These are phyloP conservation scores for Antechinus stuartii DNA, from an alignment of 2,113 vertebrate species.

Conservation along the genomic window DNA sequence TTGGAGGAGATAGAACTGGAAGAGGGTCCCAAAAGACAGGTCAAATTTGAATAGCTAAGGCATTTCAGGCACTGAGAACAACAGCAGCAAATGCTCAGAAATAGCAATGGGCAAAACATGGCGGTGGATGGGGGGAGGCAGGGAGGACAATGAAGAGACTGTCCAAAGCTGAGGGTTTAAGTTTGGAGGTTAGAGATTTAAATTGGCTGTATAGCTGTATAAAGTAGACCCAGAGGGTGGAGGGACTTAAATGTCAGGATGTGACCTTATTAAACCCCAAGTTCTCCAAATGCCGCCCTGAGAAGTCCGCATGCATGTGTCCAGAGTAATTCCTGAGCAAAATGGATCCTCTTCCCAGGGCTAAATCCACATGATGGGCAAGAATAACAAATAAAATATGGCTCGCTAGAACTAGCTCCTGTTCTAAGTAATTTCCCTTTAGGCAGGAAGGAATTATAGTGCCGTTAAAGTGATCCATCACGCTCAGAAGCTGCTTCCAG, in stretches of 20 bases:
- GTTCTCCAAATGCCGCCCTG: too few species aligned
- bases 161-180: not conserved
- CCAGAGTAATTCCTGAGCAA: not conserved
- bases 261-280: not conserved
- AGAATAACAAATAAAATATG: conserved; percentile 51
- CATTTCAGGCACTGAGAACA: not conserved
- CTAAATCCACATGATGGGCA: not conserved
- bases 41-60: not conserved
- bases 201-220: not conserved
- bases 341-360: conserved; percentile 25
- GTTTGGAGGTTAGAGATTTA: not conserved
- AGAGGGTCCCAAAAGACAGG: not conserved
- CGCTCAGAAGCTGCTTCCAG: conserved; percentile 18
- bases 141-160: not conserved
- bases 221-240: not conserved
- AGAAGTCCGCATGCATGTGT: rapidly evolving
- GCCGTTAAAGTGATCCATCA: conserved; percentile 55
- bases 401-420: conserved; percentile 50
- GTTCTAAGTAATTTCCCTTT: conserved; percentile 59
- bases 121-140: too few species aligned
- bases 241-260: not conserved
- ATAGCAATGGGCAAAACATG: not conserved
- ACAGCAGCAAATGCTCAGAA: not conserved
- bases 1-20: not conserved
- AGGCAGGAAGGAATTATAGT: conserved; percentile 34